A percentile compares a stretch with the other conserved stretches of the same genome.
phyloP scores from a whole-genome alignment of 2,113 vertebrate genomes.

The Saguinus midas region DNA sequence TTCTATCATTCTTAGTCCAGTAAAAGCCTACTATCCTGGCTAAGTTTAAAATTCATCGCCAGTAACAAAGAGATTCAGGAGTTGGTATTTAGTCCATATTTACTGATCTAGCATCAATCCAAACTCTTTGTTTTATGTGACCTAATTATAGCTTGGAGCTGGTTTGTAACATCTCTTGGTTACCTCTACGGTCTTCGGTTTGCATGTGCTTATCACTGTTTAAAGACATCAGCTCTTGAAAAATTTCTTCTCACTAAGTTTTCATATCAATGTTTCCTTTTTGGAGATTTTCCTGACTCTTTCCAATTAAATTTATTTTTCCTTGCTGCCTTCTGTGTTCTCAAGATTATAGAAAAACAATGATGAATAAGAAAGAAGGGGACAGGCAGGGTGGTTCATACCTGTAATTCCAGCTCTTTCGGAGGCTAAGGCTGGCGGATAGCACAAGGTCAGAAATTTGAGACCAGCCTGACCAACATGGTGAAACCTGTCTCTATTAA shows the following conservation, averaged over 20 bases:
- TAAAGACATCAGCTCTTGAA: neutral
- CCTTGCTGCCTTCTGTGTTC: neutral
- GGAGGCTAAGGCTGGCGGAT: too few species aligned
- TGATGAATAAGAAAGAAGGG: neutral
- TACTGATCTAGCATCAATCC: neutral
- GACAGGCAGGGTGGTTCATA: accelerated
- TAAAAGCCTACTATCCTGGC: neutral
- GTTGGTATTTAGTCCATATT: neutral
- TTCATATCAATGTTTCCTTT: neutral
- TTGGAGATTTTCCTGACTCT: neutral
- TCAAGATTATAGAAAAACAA: neutral
- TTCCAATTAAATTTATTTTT: neutral
- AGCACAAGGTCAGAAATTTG: too few species aligned
- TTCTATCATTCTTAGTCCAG: neutral
- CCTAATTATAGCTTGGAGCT: neutral
- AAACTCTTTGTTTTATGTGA: neutral
- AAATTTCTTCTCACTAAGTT: neutral
- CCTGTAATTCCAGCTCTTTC: too few species aligned
- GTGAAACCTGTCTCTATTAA: too few species aligned
- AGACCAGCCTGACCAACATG: too few species aligned
- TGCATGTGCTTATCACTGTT: neutral
- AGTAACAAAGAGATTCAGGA: neutral
- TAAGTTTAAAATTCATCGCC: neutral
- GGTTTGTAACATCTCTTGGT: neutral
- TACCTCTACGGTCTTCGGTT: neutral